Base-by-base conservation (phyloP, 37 sponge, comb jelly and placozoan genomes). In the Eunapius fragilis region DNA sequence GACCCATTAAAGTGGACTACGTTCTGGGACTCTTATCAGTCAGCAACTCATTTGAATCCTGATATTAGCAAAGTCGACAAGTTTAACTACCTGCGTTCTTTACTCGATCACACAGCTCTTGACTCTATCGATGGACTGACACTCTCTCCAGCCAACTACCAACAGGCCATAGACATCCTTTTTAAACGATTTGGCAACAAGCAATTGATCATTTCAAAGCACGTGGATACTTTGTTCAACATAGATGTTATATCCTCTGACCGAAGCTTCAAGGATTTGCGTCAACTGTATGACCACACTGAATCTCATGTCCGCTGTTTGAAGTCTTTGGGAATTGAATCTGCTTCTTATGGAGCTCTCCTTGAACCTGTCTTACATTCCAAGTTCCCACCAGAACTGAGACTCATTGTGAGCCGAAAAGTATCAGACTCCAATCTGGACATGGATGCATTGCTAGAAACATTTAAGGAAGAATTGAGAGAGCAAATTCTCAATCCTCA, bases 11-110 rank as follows among this genome's bases (percentile, higher is more conserved):
- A n/a, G 34, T 84, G 84, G 84, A 74, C 84, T 45, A 84, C 84
- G 37, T 84, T 84, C 45, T 84, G 84, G 84, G 84, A 84, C 58
- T 75, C 84, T 7, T 84, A 49, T 31, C 45, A 73, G 25, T 75
- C 84, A 12, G 67, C 84, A 24, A 32, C 74, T 49, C 22, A 82
- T 34, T 26, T 14, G 38, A 82, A 38, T 35, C 10, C 11, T 3
- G 36, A 33, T 1, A 14, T 82, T 32, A 27, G 0, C 23, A 13
- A 31, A 22, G 67, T 31, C 3, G 77, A 76, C 77, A 76, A 76
- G 35, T 76, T 76, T 9, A 76, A 30, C 35, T 34, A 76, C 77
- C 22, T 82, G 10, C 12, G 72, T 25, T 82, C 83, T 7, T 70
- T 82, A 22, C 33, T 82, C 11, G 72, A 70, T 14, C 26, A 45